Conservation (phyloP, 1,140 invertebrate species). For the Heterodera schachtii region DNA sequence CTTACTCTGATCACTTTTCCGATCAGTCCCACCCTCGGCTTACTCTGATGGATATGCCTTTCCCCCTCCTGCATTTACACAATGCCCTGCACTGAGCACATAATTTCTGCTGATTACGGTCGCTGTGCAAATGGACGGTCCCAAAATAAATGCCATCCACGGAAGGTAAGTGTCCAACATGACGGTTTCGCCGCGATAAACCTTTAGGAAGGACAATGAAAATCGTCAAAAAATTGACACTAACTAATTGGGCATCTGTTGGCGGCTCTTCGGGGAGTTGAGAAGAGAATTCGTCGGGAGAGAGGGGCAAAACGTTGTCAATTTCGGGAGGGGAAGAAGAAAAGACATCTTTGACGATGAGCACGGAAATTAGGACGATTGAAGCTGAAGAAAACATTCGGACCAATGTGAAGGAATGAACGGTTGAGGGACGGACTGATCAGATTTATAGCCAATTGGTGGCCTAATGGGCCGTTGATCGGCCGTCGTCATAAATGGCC, state of each 20-base stretch:
- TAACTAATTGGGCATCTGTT: background rate
- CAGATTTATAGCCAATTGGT: background rate
- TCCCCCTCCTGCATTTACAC: slow-evolving; percentile 25
- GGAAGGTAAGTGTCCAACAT: slow-evolving; percentile 12
- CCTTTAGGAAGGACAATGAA: background rate
- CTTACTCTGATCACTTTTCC: background rate
- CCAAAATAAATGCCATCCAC: slow-evolving; percentile 30
- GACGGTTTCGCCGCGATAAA: slow-evolving; percentile 22
- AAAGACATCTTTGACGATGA: background rate
- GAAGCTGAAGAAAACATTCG: background rate
- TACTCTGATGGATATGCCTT: slow-evolving; percentile 12
- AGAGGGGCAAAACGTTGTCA: background rate
- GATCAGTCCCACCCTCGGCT: background rate
- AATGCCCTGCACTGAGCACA: slow-evolving; percentile 28
- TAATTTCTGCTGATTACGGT: slow-evolving; percentile 9
- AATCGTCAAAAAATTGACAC: background rate
- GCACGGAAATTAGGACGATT: background rate
- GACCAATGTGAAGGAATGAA: background rate
- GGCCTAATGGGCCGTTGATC: background rate
- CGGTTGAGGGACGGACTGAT: background rate
- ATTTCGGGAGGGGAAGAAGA: background rate
- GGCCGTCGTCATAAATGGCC: background rate
- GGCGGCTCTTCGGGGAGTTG: background rate
- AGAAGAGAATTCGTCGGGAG: background rate
- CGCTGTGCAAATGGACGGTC: slow-evolving; percentile 22